Conservation (phyloP, 1,140 invertebrate species). For the Panagrolaimus sp. region DNA sequence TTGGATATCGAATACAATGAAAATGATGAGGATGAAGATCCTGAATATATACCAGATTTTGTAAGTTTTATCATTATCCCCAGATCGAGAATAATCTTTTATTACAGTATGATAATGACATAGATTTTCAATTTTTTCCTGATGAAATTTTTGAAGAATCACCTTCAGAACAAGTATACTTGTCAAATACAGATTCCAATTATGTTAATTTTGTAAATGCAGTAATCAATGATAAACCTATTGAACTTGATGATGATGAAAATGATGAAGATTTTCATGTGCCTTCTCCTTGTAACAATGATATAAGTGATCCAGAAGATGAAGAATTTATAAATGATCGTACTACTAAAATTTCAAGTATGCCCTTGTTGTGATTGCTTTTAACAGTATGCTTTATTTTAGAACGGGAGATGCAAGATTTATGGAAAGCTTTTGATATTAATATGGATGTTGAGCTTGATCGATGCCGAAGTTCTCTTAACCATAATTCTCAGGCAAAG, state of each 20-base stretch:
- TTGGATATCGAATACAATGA: neutral
- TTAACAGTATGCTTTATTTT: neutral
- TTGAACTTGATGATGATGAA: neutral
- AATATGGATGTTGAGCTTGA: neutral
- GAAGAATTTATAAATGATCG: constrained; percentile 9
- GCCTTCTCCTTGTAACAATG: neutral
- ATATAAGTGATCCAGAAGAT: neutral
- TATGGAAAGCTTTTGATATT: constrained; percentile 7
- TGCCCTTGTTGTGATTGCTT: neutral
- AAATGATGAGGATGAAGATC: constrained; percentile 6
- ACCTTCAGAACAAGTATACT: neutral
- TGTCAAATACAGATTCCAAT: neutral
- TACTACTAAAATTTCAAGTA: neutral
- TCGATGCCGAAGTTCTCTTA: neutral
- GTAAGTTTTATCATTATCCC: neutral
- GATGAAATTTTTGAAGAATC: neutral
- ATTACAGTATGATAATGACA: neutral
- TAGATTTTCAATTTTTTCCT: neutral
- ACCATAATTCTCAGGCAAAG: neutral
- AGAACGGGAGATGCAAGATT: neutral
- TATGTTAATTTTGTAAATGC: neutral
- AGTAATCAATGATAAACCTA: neutral
- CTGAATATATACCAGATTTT: neutral
- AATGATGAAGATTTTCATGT: constrained; percentile 1
- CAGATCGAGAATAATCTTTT: neutral